Percentiles rank a stretch among this genome's conserved stretches.
Evolutionary conservation across 2,113 vertebrate genomes (phyloP).

Genomic region (Cryptomyrus ogoouensis): DNA sequence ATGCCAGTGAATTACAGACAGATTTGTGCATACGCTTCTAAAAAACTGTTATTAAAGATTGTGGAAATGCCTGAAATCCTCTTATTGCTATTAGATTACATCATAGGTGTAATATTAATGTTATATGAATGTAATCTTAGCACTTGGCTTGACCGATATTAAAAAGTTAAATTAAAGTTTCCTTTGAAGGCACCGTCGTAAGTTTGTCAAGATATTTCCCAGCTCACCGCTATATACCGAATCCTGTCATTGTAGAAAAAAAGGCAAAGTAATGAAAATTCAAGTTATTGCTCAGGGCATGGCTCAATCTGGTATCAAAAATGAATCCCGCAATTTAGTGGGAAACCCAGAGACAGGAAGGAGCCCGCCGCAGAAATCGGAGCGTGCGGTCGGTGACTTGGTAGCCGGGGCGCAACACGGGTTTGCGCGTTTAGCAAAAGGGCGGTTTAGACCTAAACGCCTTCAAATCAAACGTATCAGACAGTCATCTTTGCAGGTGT

Average conservation of each 20-base stretch:
- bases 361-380: background rate
- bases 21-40: background rate
- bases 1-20: background rate
- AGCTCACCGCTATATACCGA: conserved; percentile 22
- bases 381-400: background rate
- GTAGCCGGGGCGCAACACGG: background rate
- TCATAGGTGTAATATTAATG: conserved; percentile 37
- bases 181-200: conserved; percentile 16
- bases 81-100: conserved; percentile 55
- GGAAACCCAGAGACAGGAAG: background rate
- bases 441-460: background rate
- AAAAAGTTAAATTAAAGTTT: conserved; percentile 30
- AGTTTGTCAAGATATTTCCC: background rate
- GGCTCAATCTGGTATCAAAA: background rate
- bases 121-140: conserved; percentile 32
- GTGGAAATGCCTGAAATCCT: background rate
- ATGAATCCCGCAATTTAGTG: background rate
- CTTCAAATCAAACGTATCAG: conserved; percentile 46
- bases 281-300: background rate
- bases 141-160: conserved; percentile 31
- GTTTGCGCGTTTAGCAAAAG: background rate
- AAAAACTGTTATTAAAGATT: background rate
- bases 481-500: conserved; percentile 57
- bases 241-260: conserved; percentile 20
- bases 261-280: conserved; percentile 10